phyloP scores from a whole-genome alignment of 2,888 invertebrate genomes.

The Nudaria mundana region DNA sequence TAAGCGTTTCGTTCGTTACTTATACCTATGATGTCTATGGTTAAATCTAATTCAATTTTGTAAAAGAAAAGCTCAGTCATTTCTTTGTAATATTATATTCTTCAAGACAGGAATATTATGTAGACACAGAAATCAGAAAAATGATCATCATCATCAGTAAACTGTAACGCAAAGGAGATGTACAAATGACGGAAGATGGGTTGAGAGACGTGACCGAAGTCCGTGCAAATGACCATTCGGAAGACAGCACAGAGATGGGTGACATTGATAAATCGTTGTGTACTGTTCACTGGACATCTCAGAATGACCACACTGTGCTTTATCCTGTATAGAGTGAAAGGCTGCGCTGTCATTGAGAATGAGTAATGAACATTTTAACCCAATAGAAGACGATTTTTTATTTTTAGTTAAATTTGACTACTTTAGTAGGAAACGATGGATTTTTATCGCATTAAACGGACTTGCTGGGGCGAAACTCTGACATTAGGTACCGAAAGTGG shows the following conservation, averaged over 20 bases:
- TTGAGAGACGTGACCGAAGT: conserved; percentile 37
- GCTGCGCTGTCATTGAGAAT: conserved; percentile 25
- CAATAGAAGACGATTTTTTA: conserved; percentile 13
- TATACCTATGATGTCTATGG: too few relatives aligned
- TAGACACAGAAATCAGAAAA: conserved; percentile 19
- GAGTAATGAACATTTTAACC: conserved; percentile 29
- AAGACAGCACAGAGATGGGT: conserved; percentile 37
- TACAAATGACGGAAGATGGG: conserved; percentile 36
- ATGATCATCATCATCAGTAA: conserved; percentile 11
- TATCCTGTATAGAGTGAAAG: conserved; percentile 29
- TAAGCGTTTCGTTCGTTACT: conserved; percentile 40
- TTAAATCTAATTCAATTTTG: too few relatives aligned
- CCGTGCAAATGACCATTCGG: conserved; percentile 43
- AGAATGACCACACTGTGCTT: conserved; percentile 27
- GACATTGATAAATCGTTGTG: conserved; percentile 44
- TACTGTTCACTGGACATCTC: conserved; percentile 21
- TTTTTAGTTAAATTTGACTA: background rate
- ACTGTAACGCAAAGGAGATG: conserved; percentile 11
- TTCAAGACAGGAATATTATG: conserved; percentile 16
- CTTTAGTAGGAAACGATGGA: background rate
- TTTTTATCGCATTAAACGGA: background rate
- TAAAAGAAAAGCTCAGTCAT: too few relatives aligned
- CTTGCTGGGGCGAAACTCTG: too few relatives aligned
- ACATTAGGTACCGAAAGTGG: too few relatives aligned
- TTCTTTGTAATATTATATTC: too few relatives aligned